A percentile compares a stretch with the other conserved stretches of the same genome.
Conservation (phyloP, 2,113 vertebrate genomes). For the Calypte anna region DNA sequence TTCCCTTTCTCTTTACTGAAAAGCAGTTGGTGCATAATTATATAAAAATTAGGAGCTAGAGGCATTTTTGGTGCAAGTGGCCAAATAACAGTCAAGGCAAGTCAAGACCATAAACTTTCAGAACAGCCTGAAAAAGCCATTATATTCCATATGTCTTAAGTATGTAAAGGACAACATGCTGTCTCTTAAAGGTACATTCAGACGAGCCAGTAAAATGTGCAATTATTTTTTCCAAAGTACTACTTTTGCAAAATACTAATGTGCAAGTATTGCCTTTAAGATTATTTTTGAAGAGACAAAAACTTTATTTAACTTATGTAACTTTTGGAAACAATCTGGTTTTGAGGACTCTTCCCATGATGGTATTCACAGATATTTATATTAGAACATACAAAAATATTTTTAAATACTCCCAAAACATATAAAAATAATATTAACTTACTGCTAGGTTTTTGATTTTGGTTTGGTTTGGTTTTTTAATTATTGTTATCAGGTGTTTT, state of each 20-base stretch:
- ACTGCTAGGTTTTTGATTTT: not conserved
- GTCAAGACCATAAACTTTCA: not conserved
- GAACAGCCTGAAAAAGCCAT: not conserved
- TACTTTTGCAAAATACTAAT: not conserved
- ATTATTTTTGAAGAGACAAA: not conserved
- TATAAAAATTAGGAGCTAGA: not conserved
- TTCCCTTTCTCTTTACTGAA: not conserved
- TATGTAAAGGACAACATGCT: not conserved
- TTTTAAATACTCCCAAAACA: not conserved
- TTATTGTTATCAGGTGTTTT: not conserved
- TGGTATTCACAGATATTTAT: not conserved
- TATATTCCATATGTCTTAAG: not conserved
- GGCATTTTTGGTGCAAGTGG: not conserved
- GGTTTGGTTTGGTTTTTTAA: too few species aligned
- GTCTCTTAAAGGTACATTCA: not conserved
- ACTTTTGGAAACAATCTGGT: not conserved
- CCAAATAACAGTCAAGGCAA: not conserved
- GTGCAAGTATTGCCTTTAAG: not conserved
- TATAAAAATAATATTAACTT: not conserved
- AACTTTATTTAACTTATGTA: not conserved
- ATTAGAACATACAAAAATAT: not conserved
- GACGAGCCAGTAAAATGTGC: not conserved
- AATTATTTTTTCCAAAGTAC: not conserved
- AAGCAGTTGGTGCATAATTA: not conserved
- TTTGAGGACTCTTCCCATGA: not conserved